Evolutionary conservation across 2,888 invertebrate genomes (phyloP).

Genomic region (Trisateles emortualis): DNA sequence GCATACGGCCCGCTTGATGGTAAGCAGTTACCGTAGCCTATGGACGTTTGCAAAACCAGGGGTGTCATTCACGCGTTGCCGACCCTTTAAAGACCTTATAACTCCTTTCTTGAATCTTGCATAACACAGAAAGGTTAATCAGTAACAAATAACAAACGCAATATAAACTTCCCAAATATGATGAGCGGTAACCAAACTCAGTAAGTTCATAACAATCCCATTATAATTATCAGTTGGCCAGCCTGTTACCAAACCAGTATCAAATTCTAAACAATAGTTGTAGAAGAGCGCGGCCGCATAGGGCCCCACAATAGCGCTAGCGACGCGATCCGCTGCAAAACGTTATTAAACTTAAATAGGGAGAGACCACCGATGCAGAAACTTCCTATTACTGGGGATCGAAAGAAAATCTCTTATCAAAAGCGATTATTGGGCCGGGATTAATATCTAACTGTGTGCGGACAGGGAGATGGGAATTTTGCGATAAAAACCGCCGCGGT

Average conservation of each 20-base stretch:
- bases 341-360: constrained; percentile 81
- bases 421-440: constrained; percentile 74
- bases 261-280: constrained; percentile 52
- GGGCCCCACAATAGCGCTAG: constrained; percentile 47
- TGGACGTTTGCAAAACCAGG: too few relatives aligned
- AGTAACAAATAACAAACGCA: not conserved
- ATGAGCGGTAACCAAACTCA: constrained; percentile 24
- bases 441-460: constrained; percentile 76
- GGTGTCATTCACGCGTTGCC: too few relatives aligned
- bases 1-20: too few relatives aligned
- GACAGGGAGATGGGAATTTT: constrained; percentile 69
- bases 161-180: constrained; percentile 15
- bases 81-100: too few relatives aligned
- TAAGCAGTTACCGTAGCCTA: too few relatives aligned
- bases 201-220: constrained; percentile 37
- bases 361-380: constrained; percentile 73
- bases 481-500: constrained; percentile 52
- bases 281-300: constrained; percentile 49
- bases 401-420: constrained; percentile 83
- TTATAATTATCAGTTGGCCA: constrained; percentile 44
- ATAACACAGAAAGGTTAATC: not conserved
- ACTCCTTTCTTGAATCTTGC: not conserved
- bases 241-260: constrained; percentile 45
- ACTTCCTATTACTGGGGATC: constrained; percentile 80
- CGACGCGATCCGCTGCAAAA: constrained; percentile 53